phyloP scores from a whole-genome alignment of 2,888 invertebrate genomes.

The Netelia inedita region DNA sequence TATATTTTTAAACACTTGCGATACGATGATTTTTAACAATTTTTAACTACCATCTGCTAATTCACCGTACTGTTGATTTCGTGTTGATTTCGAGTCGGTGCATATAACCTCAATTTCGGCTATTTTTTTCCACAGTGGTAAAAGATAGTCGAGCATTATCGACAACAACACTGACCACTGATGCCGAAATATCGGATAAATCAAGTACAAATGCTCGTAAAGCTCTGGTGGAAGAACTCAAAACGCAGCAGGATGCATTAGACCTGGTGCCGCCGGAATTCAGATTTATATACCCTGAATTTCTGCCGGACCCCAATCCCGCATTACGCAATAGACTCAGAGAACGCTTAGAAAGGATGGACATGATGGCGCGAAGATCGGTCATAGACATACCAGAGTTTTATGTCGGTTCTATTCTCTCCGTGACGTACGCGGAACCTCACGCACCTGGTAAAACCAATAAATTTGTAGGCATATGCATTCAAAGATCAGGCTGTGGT shows the following conservation, averaged over 20 bases:
- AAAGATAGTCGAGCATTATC: constrained; percentile 65
- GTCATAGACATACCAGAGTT: constrained; percentile 98
- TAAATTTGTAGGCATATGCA: constrained; percentile 97
- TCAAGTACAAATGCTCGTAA: constrained; percentile 10
- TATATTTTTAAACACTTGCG: neutral
- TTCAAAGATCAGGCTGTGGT: constrained; percentile 93
- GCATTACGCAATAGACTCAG: constrained; percentile 92
- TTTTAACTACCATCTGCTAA: constrained; percentile 8
- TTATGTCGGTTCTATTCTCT: constrained; percentile 97
- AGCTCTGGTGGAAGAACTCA: constrained; percentile 29
- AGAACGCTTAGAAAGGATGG: constrained; percentile 95
- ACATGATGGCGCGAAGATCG: constrained; percentile 95
- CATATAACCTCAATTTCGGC: neutral
- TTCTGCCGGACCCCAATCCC: constrained; percentile 94
- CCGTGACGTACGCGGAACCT: constrained; percentile 94
- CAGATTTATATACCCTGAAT: constrained; percentile 94
- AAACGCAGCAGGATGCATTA: neutral
- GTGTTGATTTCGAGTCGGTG: neutral
- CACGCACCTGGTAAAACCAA: constrained; percentile 94
- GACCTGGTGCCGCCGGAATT: constrained; percentile 85
- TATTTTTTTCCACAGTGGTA: constrained; percentile 42
- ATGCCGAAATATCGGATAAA: constrained; percentile 13
- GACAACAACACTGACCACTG: constrained; percentile 40
- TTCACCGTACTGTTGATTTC: neutral
- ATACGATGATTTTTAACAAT: neutral